Evolutionary conservation across 2,888 invertebrate genomes (phyloP), one percentile per base, ranked within the genome.

Genomic region (Spialia ferax): DNA sequence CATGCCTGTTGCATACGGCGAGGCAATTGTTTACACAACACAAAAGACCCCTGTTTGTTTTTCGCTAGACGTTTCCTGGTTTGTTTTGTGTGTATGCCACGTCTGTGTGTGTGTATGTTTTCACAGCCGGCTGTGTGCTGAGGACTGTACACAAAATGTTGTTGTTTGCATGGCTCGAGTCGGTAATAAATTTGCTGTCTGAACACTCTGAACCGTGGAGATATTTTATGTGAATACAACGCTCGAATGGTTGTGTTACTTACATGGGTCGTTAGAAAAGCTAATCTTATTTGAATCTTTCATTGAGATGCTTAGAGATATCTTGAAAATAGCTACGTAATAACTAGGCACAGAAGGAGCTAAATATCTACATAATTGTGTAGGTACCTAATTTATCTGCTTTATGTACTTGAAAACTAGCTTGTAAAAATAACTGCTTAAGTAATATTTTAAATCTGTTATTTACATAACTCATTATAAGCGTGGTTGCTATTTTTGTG

Each of bases 1-100:
- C 93, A 91, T 83, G 93, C 92, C 91, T 93, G 93, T 93, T 92
- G 93, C 93, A 89, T 90, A 88, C 89, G 85, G 80, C 66, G 60
- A 82, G 86, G 81, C 88, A 84, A 92, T 93, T 93, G 93, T 93
- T 93, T 93, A 93, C 91, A 89, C 90, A 93, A 91, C 82, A 92
- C 91, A 93, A 93, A 91, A 93, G 93, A 91, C 93, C 93, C 93
- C 87, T 93, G 93, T 93, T 93, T 93, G 93, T 92, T 93, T 93
- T 93, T 91, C 91, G 92, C 93, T 93, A 93, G 93, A 93, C 93
- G 91, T 93, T 93, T 93, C 93, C 93, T 93, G 93, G 93, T 93
- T 91, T 92, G 89, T 93, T 93, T 91, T 91, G 91, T 92, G 88
- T 91, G 90, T 85, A 70, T 70, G 81, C 81, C 79, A 84, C 78